These are phyloP conservation scores for Drosophila miranda DNA, from an alignment of 1,140 invertebrate species.

Conservation along the genomic window DNA sequence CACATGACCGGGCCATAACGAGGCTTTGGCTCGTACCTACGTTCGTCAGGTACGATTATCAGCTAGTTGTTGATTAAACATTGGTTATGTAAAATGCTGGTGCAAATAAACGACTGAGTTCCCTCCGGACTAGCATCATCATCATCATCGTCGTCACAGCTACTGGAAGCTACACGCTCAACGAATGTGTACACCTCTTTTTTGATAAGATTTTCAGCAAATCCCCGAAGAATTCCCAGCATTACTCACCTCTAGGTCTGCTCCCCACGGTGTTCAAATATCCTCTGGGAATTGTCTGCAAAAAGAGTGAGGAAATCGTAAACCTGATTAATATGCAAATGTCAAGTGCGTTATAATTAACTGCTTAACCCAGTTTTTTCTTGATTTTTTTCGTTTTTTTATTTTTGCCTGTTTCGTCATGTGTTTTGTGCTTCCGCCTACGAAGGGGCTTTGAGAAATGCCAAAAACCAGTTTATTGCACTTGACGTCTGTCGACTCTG, in stretches of 20 bases:
- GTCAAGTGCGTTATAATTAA: conserved; percentile 63
- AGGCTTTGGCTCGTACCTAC: conserved; percentile 4
- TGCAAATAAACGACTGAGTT: conserved; percentile 13
- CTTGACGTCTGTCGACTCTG: conserved; percentile 41
- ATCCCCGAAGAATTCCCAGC: conserved; percentile 20
- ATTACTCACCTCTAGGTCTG: conserved; percentile 28
- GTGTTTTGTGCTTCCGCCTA: conserved; percentile 47
- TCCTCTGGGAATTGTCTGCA: conserved; percentile 46
- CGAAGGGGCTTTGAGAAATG: conserved; percentile 35
- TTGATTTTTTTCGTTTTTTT: conserved; percentile 22
- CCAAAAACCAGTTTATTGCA: conserved; percentile 59
- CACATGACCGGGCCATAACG: conserved; percentile 36
- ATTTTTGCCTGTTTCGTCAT: conserved; percentile 16
- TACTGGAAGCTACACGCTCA: too few relatives aligned
- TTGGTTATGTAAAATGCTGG: conserved; percentile 25
- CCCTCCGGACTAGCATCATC: too few relatives aligned
- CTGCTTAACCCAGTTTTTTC: conserved; percentile 64
- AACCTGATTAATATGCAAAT: conserved; percentile 78
- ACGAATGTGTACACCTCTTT: too few relatives aligned
- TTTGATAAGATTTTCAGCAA: conserved; percentile 11
- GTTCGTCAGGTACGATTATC: conserved; percentile 12
- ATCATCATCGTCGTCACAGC: too few relatives aligned
- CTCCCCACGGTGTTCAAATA: neutral
- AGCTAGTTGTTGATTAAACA: conserved; percentile 31
- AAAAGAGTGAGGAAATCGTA: conserved; percentile 54